phyloP scores from a whole-genome alignment of 92 coral and sea anemone species.

The Virgularia gustaviana region DNA sequence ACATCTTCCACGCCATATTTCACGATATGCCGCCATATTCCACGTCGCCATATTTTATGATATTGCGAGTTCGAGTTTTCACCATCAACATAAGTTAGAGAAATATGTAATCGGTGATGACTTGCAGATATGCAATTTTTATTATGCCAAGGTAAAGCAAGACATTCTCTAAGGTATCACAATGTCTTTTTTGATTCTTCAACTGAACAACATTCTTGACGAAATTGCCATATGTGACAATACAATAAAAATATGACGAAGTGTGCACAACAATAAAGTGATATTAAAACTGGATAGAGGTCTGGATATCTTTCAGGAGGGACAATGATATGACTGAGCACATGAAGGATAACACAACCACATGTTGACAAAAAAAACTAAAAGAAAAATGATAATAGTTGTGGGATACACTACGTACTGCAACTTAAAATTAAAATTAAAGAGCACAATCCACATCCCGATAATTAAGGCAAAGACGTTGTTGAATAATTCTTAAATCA shows the following conservation, averaged over 20 bases:
- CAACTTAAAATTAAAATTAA: neutral
- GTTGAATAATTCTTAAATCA: too few species aligned
- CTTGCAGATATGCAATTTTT: too few species aligned
- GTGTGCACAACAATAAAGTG: slow-evolving; percentile 78
- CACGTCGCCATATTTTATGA: too few species aligned
- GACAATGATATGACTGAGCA: slow-evolving; percentile 49
- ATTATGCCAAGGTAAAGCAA: too few species aligned
- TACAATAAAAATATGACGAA: slow-evolving; percentile 65
- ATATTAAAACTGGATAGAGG: slow-evolving; percentile 84
- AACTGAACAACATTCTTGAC: neutral
- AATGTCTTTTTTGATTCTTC: slow-evolving; percentile 16
- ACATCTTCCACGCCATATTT: too few species aligned
- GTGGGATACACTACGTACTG: neutral
- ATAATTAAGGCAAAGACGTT: neutral
- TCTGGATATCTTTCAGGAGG: slow-evolving; percentile 83
- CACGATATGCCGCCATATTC: too few species aligned
- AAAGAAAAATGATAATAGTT: slow-evolving; percentile 2
- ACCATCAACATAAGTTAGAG: too few species aligned
- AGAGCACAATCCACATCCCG: neutral
- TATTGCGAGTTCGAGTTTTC: too few species aligned
- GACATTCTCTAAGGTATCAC: too few species aligned
- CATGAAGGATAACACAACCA: slow-evolving; percentile 67
- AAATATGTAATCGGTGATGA: too few species aligned
- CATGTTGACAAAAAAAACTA: slow-evolving; percentile 67
- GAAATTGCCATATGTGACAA: slow-evolving; percentile 67